Evolutionary conservation across 1,140 invertebrate species (phyloP), one percentile per base, ranked within the genome.

Genomic region (Drosophila suzukii): DNA sequence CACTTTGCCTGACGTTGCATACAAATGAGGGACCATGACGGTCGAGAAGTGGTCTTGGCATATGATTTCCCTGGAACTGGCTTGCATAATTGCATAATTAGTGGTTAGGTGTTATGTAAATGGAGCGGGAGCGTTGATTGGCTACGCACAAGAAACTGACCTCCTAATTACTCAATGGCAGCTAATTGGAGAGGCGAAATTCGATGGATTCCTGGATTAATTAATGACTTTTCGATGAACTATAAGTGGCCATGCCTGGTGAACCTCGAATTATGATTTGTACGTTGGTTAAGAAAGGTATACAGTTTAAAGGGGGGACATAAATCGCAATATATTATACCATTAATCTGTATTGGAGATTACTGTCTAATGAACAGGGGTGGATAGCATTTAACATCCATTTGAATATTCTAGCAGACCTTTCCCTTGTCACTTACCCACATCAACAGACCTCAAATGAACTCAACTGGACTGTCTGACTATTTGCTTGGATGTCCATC

Each of bases 41-140:
- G 17, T 32, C 20, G 24, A 30, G 24, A 24, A 34, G 54, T 46
- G 53, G 27, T 75, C 47, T 57, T 76, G 62, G 63, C 75, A 77
- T 77, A 77, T 77, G 74, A 68, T 46, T 76, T 76, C 34, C 62
- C 43, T 30, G 44, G 43, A 55, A 59, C 49, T 77, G 30, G 61
- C 36, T 47, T 70, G 65, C 65, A 65, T 67, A 67, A 67, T 77
- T 68, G 75, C 75, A 77, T 77, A 77, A 77, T 77, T 77, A 77
- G 75, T 70, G 75, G 74, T 70, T 70, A 76, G 75, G 74, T 77
- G 72, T 74, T 75, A 75, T 76, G 74, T 57, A 75, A 76, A 76
- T 76, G 60, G 47, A 24, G 11, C 20, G 11, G 30, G 30, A 15
- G 20, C 56, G 36, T 36, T 77, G 74, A 67, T 76, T 76, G 62